Percentiles rank a stretch among this genome's conserved stretches.
phyloP scores from a whole-genome alignment of 2,797 vertebrate species.

The Xenopus petersii region DNA sequence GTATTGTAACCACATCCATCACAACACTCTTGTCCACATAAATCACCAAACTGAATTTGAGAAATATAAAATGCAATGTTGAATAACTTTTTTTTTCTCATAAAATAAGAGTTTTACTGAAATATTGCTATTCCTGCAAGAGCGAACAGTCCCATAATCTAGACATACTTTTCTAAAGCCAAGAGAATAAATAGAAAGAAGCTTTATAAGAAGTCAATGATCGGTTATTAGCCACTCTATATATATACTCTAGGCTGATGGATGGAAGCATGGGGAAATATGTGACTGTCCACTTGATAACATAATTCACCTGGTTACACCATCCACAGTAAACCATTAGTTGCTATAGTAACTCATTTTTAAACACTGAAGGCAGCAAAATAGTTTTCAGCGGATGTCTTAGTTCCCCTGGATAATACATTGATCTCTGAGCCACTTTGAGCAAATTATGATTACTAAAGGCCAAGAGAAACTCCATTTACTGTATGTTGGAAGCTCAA shows the following conservation, averaged over 20 bases:
- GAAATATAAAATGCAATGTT: no score
- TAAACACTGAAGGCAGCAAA: neutral
- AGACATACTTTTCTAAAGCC: neutral
- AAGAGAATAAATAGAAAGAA: neutral
- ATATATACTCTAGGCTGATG: neutral
- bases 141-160: neutral
- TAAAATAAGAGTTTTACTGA: no score
- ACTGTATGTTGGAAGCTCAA: neutral
- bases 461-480: neutral
- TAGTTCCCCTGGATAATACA: neutral
- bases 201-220: neutral
- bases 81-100: no score
- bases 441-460: neutral
- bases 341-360: neutral
- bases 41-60: no score
- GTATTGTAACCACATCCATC: no score
- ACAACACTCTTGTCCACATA: no score
- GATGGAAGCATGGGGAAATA: neutral
- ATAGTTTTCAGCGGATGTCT: neutral
- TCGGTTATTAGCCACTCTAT: neutral
- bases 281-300: no score
- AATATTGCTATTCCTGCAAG: no score
- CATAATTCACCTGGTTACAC: neutral
- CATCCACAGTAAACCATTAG: slow-evolving; percentile 8
- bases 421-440: neutral